Evolutionary conservation across 1,140 invertebrate species (phyloP).

Genomic region (Lordiphosa mommai): DNA sequence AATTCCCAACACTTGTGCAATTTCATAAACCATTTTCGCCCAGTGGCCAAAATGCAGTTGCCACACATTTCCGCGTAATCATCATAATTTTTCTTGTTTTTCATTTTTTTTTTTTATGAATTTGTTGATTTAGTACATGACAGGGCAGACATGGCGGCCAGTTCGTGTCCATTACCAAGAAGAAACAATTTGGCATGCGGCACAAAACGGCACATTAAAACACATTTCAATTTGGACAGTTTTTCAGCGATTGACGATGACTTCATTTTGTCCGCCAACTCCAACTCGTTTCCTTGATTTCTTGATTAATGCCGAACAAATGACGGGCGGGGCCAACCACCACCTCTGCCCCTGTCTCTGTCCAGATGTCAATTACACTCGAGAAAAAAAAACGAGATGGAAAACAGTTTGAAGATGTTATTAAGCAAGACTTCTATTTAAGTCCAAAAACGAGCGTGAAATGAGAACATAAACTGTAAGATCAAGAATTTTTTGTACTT

Average conservation of each 20-base stretch:
- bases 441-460: too few species aligned
- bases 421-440: too few species aligned
- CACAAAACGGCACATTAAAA: conserved; percentile 61
- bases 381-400: too few species aligned
- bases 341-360: background rate
- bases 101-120: conserved; percentile 33
- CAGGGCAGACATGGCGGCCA: background rate
- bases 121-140: conserved; percentile 53
- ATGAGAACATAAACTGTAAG: too few species aligned
- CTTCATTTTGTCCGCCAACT: conserved; percentile 49
- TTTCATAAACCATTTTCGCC: conserved; percentile 62
- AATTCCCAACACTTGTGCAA: conserved; percentile 66
- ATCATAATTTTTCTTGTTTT: conserved; percentile 68
- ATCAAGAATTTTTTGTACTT: too few species aligned
- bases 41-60: conserved; percentile 59
- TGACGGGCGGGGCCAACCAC: conserved; percentile 14
- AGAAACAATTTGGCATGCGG: conserved; percentile 45
- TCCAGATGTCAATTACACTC: conserved; percentile 33
- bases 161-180: conserved; percentile 12
- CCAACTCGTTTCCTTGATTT: conserved; percentile 36
- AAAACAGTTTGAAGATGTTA: too few species aligned
- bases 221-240: conserved; percentile 67
- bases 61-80: conserved; percentile 74
- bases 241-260: conserved; percentile 37
- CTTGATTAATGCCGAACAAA: conserved; percentile 49